Evolutionary conservation across 2,113 vertebrate species (phyloP), one percentile per base, ranked within the genome.

Genomic region (Mesitornis unicolor): DNA sequence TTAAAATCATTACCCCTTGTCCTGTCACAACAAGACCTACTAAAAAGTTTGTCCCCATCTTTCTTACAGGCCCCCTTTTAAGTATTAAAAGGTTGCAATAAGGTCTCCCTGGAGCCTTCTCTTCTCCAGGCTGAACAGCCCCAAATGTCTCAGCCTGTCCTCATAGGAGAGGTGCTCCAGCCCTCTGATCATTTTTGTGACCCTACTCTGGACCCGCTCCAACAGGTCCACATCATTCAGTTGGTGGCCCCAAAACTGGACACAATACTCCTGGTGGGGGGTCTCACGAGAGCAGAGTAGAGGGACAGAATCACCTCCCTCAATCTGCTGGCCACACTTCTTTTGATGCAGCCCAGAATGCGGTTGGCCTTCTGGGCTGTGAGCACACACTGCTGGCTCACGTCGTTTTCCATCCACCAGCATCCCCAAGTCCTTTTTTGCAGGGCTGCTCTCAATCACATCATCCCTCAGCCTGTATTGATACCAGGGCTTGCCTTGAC

Each of bases 271-370:
- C 29, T 17, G 36, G 26, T 13, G 20, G 26, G 20, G 26, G 43
- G 13, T 31, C 25, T 51, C 53, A 42, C 10, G 8, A 43, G 25
- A 50, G 43, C 1, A 1, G 16, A 54, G 38, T 1, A 68, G 61
- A 68, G 54, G 45, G 38, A 33, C 3, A 28, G 17, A 51, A 51
- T 36, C 33, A 4, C 45, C 33, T 36, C 28, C 21, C 45, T 60
- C 0, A 0, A 14, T 18, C 45, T 53, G 18, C 54, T 53, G 38
- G 11, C 33, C 51, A 67, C 0, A 0, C 42, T 43, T 3, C 35
- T 42, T 20, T 33, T 11, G 35, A 22, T 42, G 31, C 11, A 18
- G 35, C 31, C 50, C 35, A 73, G 35, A 35, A 22, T 3, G 19
- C 0, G 0, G 8, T 6, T 28, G 29, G 42, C 29, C 6, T 35